A percentile compares a stretch with the other conserved stretches of the same genome.
These are phyloP conservation scores for Trinorchestia longiramus DNA, from an alignment of 1,140 invertebrate species.

Conservation along the genomic window DNA sequence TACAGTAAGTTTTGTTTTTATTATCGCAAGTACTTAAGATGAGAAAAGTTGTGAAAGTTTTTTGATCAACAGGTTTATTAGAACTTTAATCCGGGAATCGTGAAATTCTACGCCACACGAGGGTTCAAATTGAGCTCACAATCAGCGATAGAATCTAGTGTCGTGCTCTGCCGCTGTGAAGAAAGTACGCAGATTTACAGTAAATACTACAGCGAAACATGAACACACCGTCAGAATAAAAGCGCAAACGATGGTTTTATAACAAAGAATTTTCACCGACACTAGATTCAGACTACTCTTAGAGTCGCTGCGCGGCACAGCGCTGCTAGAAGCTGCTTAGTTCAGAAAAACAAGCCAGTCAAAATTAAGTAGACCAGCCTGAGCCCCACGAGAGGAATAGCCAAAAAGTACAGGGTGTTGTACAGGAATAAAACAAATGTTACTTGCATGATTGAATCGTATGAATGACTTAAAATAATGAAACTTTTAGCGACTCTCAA, in stretches of 20 bases:
- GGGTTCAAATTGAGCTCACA: background rate
- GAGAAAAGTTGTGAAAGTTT: too few species aligned
- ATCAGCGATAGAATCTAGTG: background rate
- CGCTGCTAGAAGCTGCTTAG: background rate
- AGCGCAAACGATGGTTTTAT: too few species aligned
- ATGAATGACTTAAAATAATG: background rate
- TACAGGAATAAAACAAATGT: background rate
- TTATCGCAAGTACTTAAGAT: too few species aligned
- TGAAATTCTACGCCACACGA: too few species aligned
- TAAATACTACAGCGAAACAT: background rate
- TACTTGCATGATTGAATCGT: background rate
- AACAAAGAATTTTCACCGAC: too few species aligned
- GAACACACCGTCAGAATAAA: background rate
- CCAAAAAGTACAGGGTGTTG: background rate
- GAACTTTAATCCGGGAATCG: too few species aligned
- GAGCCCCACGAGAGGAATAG: background rate
- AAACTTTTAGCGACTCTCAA: background rate
- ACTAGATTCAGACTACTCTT: too few species aligned
- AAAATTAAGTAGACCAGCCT: background rate
- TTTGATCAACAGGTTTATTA: too few species aligned
- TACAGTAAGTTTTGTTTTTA: too few species aligned
- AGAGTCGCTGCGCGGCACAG: too few species aligned
- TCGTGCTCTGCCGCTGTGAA: too few species aligned
- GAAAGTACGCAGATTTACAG: background rate
- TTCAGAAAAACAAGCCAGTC: background rate